Percentiles rank a stretch among this genome's conserved stretches.
Evolutionary conservation across 2,797 vertebrate genomes (phyloP).

Genomic region (Propithecus perrieri): DNA sequence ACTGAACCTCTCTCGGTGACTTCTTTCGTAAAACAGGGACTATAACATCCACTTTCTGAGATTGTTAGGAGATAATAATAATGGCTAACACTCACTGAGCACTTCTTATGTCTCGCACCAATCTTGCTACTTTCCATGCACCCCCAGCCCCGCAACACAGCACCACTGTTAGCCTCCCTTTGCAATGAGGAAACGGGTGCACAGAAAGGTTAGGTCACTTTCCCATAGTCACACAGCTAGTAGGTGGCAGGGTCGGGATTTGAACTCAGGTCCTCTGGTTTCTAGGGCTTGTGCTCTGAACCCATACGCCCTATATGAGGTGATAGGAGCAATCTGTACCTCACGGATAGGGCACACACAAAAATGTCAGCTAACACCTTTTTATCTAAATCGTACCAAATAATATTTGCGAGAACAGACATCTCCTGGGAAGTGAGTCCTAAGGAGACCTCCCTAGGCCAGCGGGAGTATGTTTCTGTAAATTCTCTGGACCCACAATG

Average conservation of each 20-base stretch:
- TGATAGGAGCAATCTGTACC: neutral
- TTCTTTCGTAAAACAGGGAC: neutral
- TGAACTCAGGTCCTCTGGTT: neutral
- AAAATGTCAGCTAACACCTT: neutral
- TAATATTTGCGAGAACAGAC: neutral
- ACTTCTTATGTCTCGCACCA: neutral
- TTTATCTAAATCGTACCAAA: neutral
- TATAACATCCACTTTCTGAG: neutral
- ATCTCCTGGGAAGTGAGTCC: neutral
- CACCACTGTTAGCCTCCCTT: neutral
- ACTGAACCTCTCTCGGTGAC: neutral
- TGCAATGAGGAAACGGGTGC: neutral
- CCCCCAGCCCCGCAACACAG: neutral
- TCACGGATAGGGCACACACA: too few species aligned
- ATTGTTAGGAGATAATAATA: neutral
- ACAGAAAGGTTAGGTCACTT: neutral
- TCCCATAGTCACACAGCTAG: neutral
- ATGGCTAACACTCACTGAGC: neutral
- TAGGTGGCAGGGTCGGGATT: neutral
- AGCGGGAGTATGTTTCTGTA: too few species aligned
- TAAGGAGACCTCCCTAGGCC: neutral
- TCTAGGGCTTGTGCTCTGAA: neutral
- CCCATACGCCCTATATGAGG: accelerated
- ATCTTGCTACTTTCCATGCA: neutral
- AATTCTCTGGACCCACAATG: neutral